A percentile compares a stretch with the other conserved stretches of the same genome.
These are phyloP conservation scores for Belonocnema kinseyi DNA, from an alignment of 1,140 invertebrate genomes.

Conservation along the genomic window DNA sequence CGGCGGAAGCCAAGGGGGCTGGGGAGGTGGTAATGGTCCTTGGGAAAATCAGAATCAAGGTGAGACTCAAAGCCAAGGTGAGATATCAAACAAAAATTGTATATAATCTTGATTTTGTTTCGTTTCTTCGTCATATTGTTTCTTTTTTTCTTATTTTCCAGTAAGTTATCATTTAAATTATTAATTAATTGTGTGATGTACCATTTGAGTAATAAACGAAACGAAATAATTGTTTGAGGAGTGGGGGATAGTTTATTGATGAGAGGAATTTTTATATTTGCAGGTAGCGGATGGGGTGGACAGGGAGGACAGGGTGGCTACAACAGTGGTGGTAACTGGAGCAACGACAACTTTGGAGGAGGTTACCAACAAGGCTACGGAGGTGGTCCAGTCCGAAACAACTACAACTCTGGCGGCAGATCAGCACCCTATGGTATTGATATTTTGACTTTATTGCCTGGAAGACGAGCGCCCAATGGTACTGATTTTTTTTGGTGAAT, in stretches of 20 bases:
- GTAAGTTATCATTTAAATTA: background rate
- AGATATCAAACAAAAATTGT: slow-evolving; percentile 18
- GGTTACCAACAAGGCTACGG: slow-evolving; percentile 86
- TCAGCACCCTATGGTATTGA: slow-evolving; percentile 79
- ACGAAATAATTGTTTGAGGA: too few species aligned
- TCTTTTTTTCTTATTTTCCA: slow-evolving; percentile 1
- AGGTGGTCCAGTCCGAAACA: slow-evolving; percentile 81
- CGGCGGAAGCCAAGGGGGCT: slow-evolving; percentile 72
- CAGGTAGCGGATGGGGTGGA: slow-evolving; percentile 69
- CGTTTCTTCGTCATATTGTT: too few species aligned
- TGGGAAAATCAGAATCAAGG: slow-evolving; percentile 75
- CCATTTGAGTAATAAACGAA: background rate
- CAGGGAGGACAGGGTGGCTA: slow-evolving; percentile 77
- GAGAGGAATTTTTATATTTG: background rate
- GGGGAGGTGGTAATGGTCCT: slow-evolving; percentile 69
- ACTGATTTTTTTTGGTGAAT: background rate
- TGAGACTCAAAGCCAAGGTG: slow-evolving; percentile 47
- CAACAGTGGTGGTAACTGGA: slow-evolving; percentile 77
- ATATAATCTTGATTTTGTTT: background rate
- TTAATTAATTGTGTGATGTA: background rate
- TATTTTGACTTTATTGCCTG: slow-evolving; percentile 57
- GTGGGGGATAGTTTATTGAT: too few species aligned
- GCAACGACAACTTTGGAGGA: slow-evolving; percentile 82
- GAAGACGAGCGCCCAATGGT: slow-evolving; percentile 81
- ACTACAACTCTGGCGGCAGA: slow-evolving; percentile 80